These are phyloP conservation scores for Ameiurus melas DNA, from an alignment of 2,113 vertebrate species.

Conservation along the genomic window DNA sequence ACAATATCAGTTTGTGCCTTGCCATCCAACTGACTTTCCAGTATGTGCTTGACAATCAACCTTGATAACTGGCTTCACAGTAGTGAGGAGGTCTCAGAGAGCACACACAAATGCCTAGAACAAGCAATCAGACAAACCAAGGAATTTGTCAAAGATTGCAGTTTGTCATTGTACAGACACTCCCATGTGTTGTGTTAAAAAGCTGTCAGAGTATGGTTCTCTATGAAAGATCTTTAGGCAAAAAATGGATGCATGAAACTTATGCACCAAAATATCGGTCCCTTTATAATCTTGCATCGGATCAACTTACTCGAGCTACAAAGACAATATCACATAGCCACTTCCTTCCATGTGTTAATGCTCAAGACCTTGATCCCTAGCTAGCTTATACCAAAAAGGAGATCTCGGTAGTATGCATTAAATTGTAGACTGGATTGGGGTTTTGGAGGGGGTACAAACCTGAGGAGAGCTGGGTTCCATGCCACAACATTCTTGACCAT, in stretches of 20 bases:
- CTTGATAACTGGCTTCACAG: background rate
- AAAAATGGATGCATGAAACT: background rate
- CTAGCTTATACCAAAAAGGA: background rate
- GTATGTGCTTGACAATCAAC: background rate
- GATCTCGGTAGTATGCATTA: background rate
- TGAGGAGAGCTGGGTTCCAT: background rate
- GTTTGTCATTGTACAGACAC: too few relatives aligned
- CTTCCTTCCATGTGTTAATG: background rate
- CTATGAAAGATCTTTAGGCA: background rate
- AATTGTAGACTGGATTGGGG: background rate
- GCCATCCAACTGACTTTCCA: background rate
- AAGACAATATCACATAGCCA: background rate
- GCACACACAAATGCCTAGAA: background rate
- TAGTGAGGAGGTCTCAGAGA: background rate
- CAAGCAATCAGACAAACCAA: background rate
- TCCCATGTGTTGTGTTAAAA: background rate
- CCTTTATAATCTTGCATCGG: background rate
- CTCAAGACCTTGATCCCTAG: background rate
- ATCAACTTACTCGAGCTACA: background rate
- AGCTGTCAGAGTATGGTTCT: background rate
- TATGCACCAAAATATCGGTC: background rate
- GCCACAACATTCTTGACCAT: background rate
- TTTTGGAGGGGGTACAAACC: too few relatives aligned
- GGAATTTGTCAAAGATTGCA: too few relatives aligned
- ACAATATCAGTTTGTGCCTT: too few relatives aligned